Conservation (phyloP, 2,888 invertebrate genomes). For the Agrochola macilenta region DNA sequence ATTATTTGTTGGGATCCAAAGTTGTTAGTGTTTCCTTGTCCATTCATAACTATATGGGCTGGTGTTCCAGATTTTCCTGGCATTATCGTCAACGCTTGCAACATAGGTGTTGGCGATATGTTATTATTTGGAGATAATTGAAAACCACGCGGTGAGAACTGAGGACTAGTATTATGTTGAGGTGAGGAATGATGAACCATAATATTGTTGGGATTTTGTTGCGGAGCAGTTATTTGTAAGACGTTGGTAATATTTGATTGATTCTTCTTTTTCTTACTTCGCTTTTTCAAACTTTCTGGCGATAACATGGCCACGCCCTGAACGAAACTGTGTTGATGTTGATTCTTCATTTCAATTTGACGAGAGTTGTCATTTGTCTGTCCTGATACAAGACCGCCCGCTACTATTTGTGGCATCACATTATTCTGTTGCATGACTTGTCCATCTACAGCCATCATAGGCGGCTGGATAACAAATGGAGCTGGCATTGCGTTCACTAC, state of each 20-base stretch:
- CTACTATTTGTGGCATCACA: conserved; percentile 93
- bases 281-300: conserved; percentile 92
- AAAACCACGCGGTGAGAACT: conserved; percentile 94
- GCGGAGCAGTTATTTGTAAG: conserved; percentile 92
- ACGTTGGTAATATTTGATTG: conserved; percentile 93
- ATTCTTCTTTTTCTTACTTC: conserved; percentile 94
- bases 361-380: conserved; percentile 88
- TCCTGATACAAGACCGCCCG: conserved; percentile 91
- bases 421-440: conserved; percentile 93
- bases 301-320: conserved; percentile 91
- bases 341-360: conserved; percentile 90
- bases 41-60: conserved; percentile 94
- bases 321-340: conserved; percentile 81
- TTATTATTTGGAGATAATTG: conserved; percentile 93
- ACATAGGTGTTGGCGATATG: conserved; percentile 92
- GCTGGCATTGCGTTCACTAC: conserved; percentile 95
- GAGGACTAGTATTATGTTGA: conserved; percentile 86
- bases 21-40: conserved; percentile 91
- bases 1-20: conserved; percentile 93
- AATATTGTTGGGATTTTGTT: conserved; percentile 92
- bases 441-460: conserved; percentile 94
- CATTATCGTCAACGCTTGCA: conserved; percentile 94
- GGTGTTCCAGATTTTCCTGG: conserved; percentile 94
- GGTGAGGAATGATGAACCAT: conserved; percentile 89
- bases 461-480: conserved; percentile 95